Base-by-base conservation (phyloP, 53 echinoderm and acorn worm genomes). In the Henricia sp. region DNA sequence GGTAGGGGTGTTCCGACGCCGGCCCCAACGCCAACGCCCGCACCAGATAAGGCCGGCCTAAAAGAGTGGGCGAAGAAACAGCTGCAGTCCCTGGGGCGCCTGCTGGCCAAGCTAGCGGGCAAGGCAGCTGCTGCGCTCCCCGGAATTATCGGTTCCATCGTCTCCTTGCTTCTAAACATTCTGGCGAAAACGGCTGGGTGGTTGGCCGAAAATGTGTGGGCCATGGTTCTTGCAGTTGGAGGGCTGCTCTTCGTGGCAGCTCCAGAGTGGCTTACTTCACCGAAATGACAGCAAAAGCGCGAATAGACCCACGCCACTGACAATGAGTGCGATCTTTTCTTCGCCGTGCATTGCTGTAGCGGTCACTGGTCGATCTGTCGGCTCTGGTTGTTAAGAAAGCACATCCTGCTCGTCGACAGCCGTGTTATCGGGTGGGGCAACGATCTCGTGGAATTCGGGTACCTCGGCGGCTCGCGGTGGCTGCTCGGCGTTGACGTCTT, bases 21-120 rank as follows among this genome's bases (percentile, higher is more conserved):
- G 3, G 17, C 70, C 1, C 43, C 44, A 1, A 40, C 70, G 2
- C 3, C 35, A 25, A 1, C 51, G 6, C 44, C 29, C 4, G 10
- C 51, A 3, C 4, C 17, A 16, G 62, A 60, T 5, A 60, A 60
- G 62, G 62, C 29, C 30, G 72, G 72, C 52, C 17, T n/a, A 4
- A 72, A 72, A 32, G 72, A 72, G 17, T 72, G 50, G 72, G 52
- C 13, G 1, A 72, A 72, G 32, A 51, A 72, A 13, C 52, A 72
- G 2, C 52, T 72, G 52, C 70, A 46, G 29, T 40, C 70, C 27
- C 70, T 70, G 24, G 70, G 70, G 29, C 70, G 48, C 70, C 1
- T 48, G 46, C 29, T 70, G 9, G 44, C 70, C 50, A 42, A 46
- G 27, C 70, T 70, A 46, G 70, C 70, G 23, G 70, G 70, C 1